Percentiles rank a stretch among this genome's conserved stretches.
phyloP scores from a whole-genome alignment of 2,888 invertebrate species.

The Mechanitis mazaeus region DNA sequence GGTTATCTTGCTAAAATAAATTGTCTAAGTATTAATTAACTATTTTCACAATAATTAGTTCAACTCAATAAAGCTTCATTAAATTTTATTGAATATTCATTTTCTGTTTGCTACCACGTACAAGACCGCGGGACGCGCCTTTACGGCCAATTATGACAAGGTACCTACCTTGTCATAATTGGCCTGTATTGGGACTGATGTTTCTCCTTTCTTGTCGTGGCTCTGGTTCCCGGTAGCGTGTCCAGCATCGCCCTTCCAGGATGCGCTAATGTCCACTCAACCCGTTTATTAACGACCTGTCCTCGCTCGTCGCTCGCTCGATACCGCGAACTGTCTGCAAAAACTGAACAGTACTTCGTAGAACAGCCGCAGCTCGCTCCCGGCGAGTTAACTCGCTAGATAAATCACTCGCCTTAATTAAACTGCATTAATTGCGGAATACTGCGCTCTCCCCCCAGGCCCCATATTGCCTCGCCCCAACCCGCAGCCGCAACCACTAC shows the following conservation, averaged over 20 bases:
- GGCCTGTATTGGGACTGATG: conserved; percentile 1
- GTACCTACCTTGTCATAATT: no score
- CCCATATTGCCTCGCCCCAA: conserved; percentile 9
- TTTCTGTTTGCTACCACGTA: no score
- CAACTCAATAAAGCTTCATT: no score
- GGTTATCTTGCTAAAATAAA: no score
- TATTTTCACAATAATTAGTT: no score
- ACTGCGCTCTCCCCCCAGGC: conserved; percentile 24
- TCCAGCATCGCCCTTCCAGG: conserved; percentile 17
- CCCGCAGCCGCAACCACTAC: conserved; percentile 4
- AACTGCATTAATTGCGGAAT: conserved; percentile 51
- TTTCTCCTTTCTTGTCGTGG: not conserved
- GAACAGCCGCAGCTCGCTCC: conserved; percentile 30
- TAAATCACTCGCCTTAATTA: conserved; percentile 56
- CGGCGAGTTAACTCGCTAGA: conserved; percentile 34
- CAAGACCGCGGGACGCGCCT: no score
- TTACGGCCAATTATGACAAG: not conserved
- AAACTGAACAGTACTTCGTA: conserved; percentile 34
- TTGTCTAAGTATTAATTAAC: no score
- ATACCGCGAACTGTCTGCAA: conserved; percentile 37
- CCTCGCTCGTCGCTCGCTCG: conserved; percentile 13
- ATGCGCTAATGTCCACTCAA: conserved; percentile 8
- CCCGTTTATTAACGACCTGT: conserved; percentile 25
- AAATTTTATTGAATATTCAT: no score
- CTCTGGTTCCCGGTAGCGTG: conserved; percentile 14